Evolutionary conservation across 2,113 vertebrate genomes (phyloP).

Genomic region (Thunnus maccoyii): DNA sequence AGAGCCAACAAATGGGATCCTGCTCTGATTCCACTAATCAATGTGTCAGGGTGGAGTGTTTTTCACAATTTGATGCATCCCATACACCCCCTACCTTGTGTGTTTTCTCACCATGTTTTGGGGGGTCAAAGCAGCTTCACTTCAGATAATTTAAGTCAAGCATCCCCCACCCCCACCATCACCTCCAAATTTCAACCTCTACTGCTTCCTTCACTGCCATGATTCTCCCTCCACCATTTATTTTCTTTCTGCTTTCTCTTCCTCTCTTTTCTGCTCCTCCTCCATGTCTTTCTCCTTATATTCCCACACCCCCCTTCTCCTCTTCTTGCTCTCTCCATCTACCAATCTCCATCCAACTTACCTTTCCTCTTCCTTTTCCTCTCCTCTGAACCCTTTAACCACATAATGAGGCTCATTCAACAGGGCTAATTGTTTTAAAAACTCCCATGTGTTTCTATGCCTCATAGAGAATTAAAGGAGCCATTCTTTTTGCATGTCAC

Average conservation of each 20-base stretch:
- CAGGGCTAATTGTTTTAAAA: slow-evolving; percentile 79
- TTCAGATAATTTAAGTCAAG: slow-evolving; percentile 33
- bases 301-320: not conserved
- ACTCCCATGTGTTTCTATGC: slow-evolving; percentile 76
- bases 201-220: not conserved
- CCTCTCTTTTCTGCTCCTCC: not conserved
- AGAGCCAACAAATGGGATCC: not conserved
- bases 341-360: slow-evolving; percentile 36
- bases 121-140: slow-evolving; percentile 35
- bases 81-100: slow-evolving; percentile 49
- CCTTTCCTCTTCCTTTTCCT: slow-evolving; percentile 69
- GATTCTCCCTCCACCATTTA: not conserved
- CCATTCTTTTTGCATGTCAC: slow-evolving; percentile 4
- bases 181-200: slow-evolving; percentile 5
- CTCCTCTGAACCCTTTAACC: slow-evolving; percentile 71
- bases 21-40: slow-evolving; percentile 11
- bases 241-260: not conserved
- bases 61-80: slow-evolving; percentile 54
- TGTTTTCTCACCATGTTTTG: slow-evolving; percentile 32
- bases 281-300: not conserved
- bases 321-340: not conserved
- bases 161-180: slow-evolving; percentile 4
- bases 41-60: slow-evolving; percentile 46
- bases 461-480: slow-evolving; percentile 31
- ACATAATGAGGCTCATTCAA: slow-evolving; percentile 78